Base-by-base conservation (phyloP, 1,140 invertebrate genomes). In the Drosophila suzukii region DNA sequence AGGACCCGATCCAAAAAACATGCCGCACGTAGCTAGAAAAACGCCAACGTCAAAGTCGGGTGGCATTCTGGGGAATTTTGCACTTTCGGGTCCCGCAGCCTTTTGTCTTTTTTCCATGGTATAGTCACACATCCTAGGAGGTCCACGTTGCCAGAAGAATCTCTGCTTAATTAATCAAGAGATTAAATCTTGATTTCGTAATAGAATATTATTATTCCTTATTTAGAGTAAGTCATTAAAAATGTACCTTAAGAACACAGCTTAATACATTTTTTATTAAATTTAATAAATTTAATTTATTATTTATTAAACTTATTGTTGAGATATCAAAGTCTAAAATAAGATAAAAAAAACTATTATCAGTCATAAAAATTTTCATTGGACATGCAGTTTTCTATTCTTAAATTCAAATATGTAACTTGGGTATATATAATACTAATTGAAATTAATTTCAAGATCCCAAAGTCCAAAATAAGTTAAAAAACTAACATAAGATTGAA, bases 21-120 rank as follows among this genome's bases (percentile, higher is more conserved):
- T 67, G 66, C 39, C 56, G 36, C 63, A 80, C 60, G 61, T 65
- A 66, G 54, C 60, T 72, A 51, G 53, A 71, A 68, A 63, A 75
- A 73, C 55, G 50, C 67, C 78, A 63, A 38, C 51, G 38, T 75
- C 73, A 65, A 74, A 51, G 58, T 56, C 10, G 61, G 47, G 50
- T 74, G 50, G 68, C 72, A 74, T 74, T 49, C 74, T 55, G 20
- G 38, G 27, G 43, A 43, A 66, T 62, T 55, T 44, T 43, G 20
- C 47, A 68, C 46, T 65, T 60, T 76, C 20, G 65, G 8, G 34
- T 50, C 56, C 34, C 46, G 24, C 54, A 32, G 4, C 24, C 44
- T 54, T 38, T 32, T 68, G 43, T 27, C 20, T 43, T 51, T 51
- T 41, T 20, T 11, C 30, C 3, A 8, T 36, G 30, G 8, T 13